Conservation (phyloP, 1,140 invertebrate species). For the Thaumatotibia leucotreta region DNA sequence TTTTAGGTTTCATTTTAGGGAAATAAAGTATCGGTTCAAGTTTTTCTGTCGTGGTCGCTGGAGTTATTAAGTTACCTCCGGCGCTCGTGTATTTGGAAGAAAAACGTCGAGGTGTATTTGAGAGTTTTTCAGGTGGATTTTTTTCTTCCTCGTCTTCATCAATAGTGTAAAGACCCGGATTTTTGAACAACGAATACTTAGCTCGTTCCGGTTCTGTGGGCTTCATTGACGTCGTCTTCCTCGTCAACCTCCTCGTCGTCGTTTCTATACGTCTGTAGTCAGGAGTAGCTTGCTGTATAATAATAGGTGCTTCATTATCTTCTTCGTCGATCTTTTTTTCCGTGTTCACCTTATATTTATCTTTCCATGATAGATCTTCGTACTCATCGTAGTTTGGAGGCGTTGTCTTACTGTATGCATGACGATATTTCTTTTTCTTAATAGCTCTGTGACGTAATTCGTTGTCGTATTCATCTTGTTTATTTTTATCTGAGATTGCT, state of each 20-base stretch:
- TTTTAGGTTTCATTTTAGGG: conserved; percentile 48
- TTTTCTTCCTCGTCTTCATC: conserved; percentile 40
- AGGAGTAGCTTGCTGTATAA: neutral
- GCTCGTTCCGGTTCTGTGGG: conserved; percentile 23
- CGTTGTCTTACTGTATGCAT: conserved; percentile 25
- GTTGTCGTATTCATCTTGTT: conserved; percentile 56
- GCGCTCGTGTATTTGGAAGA: neutral
- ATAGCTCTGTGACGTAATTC: conserved; percentile 49
- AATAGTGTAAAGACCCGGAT: conserved; percentile 47
- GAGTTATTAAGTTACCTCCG: neutral
- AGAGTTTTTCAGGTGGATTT: conserved; percentile 14
- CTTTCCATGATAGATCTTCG: conserved; percentile 33
- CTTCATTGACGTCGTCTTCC: conserved; percentile 26
- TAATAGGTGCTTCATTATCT: neutral
- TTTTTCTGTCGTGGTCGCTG: conserved; percentile 19
- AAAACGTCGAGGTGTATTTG: neutral
- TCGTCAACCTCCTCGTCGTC: conserved; percentile 20
- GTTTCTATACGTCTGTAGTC: conserved; percentile 19
- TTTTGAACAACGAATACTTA: conserved; percentile 60
- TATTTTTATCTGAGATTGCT: conserved; percentile 52
- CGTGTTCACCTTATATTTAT: conserved; percentile 47
- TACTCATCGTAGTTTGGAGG: conserved; percentile 48
- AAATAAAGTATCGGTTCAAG: conserved; percentile 59
- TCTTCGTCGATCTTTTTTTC: conserved; percentile 23
- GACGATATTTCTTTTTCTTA: neutral